A percentile compares a stretch with the other conserved stretches of the same genome.
Evolutionary conservation across 2,113 vertebrate species (phyloP).

Genomic region (Gopherus flavomarginatus): DNA sequence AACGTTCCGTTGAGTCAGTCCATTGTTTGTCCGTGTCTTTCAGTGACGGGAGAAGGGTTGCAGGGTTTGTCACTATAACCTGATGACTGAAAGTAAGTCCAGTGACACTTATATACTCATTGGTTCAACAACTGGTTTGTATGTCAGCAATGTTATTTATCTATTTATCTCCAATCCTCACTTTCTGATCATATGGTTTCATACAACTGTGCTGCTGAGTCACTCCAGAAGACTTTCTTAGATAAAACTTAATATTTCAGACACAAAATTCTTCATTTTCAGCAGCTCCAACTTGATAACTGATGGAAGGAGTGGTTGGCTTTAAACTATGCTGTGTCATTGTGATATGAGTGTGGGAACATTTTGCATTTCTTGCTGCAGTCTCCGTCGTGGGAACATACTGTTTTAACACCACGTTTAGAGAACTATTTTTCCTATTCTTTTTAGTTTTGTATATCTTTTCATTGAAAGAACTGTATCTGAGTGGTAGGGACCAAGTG

Average conservation of each 20-base stretch:
- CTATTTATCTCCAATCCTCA: neutral
- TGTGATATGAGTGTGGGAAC: neutral
- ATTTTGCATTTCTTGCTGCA: neutral
- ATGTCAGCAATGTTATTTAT: conserved; percentile 55
- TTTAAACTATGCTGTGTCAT: neutral
- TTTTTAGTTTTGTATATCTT: neutral
- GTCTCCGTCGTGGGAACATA: neutral
- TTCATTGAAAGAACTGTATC: neutral
- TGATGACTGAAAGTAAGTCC: conserved; percentile 53
- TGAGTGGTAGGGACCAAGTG: neutral
- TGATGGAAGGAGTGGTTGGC: neutral
- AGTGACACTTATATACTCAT: conserved; percentile 60
- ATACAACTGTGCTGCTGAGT: conserved; percentile 18
- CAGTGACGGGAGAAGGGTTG: conserved; percentile 25
- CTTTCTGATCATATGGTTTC: conserved; percentile 58
- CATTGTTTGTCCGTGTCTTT: neutral
- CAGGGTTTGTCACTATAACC: neutral
- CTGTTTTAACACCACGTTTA: neutral
- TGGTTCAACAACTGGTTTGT: conserved; percentile 28
- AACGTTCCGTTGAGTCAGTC: conserved; percentile 33
- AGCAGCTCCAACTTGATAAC: neutral
- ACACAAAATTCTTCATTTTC: neutral
- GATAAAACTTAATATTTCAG: neutral
- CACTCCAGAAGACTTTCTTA: neutral
- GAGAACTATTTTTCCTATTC: neutral